Evolutionary conservation across 2,888 invertebrate genomes (phyloP).

Genomic region (Podotricha telesiphe): DNA sequence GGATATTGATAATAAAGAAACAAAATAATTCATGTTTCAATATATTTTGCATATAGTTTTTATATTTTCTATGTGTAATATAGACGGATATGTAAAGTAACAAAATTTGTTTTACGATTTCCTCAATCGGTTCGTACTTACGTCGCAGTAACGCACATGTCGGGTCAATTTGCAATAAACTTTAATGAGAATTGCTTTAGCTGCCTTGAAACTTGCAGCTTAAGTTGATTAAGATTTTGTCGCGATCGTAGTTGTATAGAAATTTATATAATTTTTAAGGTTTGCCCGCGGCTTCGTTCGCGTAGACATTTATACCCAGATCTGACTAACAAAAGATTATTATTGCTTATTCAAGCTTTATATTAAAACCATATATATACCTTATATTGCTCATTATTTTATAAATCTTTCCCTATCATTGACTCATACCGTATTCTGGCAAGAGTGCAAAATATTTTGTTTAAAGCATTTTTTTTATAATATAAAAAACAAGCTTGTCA

Average conservation of each 20-base stretch:
- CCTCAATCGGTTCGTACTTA: not conserved
- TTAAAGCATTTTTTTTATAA: not conserved
- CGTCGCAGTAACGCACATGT: constrained; percentile 7
- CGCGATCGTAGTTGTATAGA: not conserved
- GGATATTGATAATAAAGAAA: too few species aligned
- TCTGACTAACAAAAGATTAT: too few species aligned
- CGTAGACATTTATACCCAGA: too few species aligned
- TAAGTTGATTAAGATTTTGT: constrained; percentile 4
- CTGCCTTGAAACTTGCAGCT: constrained; percentile 14
- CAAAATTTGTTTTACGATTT: not conserved
- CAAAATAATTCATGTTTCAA: too few species aligned
- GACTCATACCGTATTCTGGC: too few species aligned
- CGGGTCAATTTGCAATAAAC: constrained; percentile 19
- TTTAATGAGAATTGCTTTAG: constrained; percentile 2
- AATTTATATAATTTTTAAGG: not conserved
- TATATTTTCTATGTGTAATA: too few species aligned
- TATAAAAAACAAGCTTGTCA: not conserved
- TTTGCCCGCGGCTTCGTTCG: too few species aligned
- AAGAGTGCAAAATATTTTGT: not conserved
- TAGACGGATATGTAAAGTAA: not conserved
- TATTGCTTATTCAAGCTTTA: too few species aligned
- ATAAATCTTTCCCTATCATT: too few species aligned
- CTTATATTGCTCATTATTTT: too few species aligned
- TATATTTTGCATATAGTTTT: too few species aligned
- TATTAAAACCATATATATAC: too few species aligned